These are phyloP conservation scores for Diadegma fenestrale DNA, from an alignment of 2,888 invertebrate genomes.

Conservation along the genomic window DNA sequence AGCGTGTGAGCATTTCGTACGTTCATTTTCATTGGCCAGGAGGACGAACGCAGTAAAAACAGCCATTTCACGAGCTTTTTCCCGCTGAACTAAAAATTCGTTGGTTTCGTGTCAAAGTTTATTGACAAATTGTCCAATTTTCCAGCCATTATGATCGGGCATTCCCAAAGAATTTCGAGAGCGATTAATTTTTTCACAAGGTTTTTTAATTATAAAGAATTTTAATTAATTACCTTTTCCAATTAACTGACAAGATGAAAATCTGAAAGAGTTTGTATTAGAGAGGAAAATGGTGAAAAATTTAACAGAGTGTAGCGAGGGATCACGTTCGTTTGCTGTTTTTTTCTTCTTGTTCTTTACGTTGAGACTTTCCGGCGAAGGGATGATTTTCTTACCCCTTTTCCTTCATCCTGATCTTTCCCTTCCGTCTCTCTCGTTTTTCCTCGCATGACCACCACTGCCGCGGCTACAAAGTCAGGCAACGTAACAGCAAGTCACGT, in stretches of 20 bases:
- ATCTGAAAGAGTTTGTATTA: background rate
- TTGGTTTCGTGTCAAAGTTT: background rate
- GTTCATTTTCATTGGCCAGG: conserved; percentile 30
- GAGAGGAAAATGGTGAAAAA: conserved; percentile 1
- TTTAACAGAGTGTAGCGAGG: background rate
- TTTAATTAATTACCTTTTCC: background rate
- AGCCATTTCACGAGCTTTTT: conserved; percentile 22
- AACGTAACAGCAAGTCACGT: conserved; percentile 82
- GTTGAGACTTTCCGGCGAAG: conserved; percentile 29
- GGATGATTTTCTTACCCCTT: conserved; percentile 39
- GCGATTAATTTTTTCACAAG: background rate
- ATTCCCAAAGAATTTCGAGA: background rate
- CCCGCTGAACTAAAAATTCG: background rate
- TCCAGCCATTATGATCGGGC: background rate
- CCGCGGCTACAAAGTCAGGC: conserved; percentile 71
- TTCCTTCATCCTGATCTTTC: conserved; percentile 27
- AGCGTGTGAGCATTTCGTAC: conserved; percentile 73
- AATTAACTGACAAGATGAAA: conserved; percentile 11
- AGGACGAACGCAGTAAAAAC: conserved; percentile 15
- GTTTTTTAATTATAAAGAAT: background rate
- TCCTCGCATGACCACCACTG: conserved; percentile 61
- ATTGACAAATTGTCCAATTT: background rate
- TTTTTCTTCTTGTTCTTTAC: conserved; percentile 5
- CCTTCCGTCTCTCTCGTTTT: conserved; percentile 53
- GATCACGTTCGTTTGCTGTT: conserved; percentile 1